Percentiles rank a stretch among this genome's conserved stretches.
Conservation (phyloP, 2,113 vertebrate species). For the Apaloderma vittatum region DNA sequence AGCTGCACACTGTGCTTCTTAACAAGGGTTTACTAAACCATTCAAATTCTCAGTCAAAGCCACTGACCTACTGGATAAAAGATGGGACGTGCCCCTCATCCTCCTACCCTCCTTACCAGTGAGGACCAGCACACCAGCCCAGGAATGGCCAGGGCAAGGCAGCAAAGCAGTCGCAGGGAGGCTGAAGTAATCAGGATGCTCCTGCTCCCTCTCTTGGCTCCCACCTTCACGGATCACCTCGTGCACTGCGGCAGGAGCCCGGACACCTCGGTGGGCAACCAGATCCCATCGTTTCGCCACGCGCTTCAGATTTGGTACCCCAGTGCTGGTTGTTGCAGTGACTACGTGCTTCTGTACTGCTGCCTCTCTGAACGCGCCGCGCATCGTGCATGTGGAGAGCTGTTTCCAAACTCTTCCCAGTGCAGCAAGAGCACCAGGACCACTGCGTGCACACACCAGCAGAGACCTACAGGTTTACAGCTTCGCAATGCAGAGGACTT, state of each 20-base stretch:
- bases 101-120: neutral
- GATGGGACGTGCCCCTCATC: neutral
- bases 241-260: neutral
- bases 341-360: neutral
- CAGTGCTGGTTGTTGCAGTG: neutral
- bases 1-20: neutral
- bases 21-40: neutral
- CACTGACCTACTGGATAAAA: neutral
- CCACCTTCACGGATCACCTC: neutral
- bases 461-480: neutral
- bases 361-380: rapidly evolving
- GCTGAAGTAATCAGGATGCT: neutral
- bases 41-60: neutral
- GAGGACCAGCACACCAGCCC: too few relatives aligned
- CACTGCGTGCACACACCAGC: neutral
- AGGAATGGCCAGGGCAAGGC: neutral
- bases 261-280: neutral
- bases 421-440: neutral
- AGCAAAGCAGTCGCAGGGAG: neutral
- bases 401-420: neutral
- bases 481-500: neutral
- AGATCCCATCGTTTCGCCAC: neutral
- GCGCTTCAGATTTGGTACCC: neutral
- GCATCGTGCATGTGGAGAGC: neutral
- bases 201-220: neutral